Evolutionary conservation across 2,113 vertebrate genomes (phyloP), one percentile per base, ranked within the genome.

Genomic region (Burhinus bistriatus): DNA sequence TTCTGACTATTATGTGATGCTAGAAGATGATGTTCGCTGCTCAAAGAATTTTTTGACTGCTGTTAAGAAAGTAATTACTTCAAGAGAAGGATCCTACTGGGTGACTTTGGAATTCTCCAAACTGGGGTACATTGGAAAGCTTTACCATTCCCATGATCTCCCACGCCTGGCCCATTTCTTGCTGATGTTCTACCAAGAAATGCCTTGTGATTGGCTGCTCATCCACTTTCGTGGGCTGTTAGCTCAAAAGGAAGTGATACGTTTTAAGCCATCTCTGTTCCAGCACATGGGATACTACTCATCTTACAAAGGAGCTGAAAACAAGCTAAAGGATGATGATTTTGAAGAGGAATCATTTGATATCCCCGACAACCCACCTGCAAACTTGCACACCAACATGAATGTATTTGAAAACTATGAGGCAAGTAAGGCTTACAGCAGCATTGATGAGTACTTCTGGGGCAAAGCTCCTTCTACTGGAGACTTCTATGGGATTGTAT

Each of bases 261-360:
- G 99, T 84, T 99, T 99, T 97, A 99, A 99, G 96, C 99, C 99
- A 70, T 99, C 99, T n/a, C 98, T 99, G 70, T 99, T 99, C 96
- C 99, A 99, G 93, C 99, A 99, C 96, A 99, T 99, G 99, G 99
- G 99, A 79, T 99, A 99, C 97, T 99, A 99, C 84, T 99, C 99
- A 2, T 99, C 99, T 12, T 99, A 99, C 86, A 99, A 99, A 96
- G 99, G 99, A 44, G 99, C 98, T 2, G 99, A 99, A 95, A 99
- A 99, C 96, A 99, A 99, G 83, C 97, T 99, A 83, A 99, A 99
- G 93, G 99, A 99, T 80, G 99, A 99, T 47, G 99, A 99, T 96
- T 99, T 99, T 86, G 99, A 99, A 97, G 99, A 99, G 65, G 99
- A 99, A 90, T 99, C 98, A 7, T 98, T 99, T 65, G 99, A 99